Evolutionary conservation across 2,797 vertebrate genomes (phyloP), one percentile per base, ranked within the genome.

Genomic region (Pseudochirops corinnae): DNA sequence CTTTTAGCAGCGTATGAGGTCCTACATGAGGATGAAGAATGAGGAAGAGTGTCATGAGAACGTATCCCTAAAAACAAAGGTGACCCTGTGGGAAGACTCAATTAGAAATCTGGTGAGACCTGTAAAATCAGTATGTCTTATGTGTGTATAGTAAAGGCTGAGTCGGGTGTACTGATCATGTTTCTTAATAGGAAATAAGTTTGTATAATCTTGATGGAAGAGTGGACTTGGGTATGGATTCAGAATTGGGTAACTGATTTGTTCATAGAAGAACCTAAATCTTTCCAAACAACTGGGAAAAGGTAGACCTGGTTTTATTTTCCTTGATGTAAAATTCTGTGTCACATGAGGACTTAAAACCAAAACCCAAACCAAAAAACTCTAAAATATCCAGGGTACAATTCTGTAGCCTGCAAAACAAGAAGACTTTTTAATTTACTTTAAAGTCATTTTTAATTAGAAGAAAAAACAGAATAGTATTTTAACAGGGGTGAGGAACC

Each of bases 311-410:
- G 91, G 56, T 90, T 46, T 57, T 53, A 55, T 82, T 96, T 92
- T 58, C 91, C 96, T 94, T 94, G 93, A 94, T 94, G 24, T 94
- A 96, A 94, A 94, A 93, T 92, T 94, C 95, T 93, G 52, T 92
- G 50, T 92, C 74, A 91, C 67, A 90, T 53, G 92, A 92, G 53
- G 94, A 39, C 33, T 74, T 74, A 74, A 74, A 74, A n/a, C 60
- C 60, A 29, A 62, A 62, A n/a, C 60, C 60, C 3, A 39, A 39
- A 39, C n/a, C 67, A 46, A 82, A 82, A 46, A 82, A 82, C 21
- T 21, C n/a, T 82, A 24, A 46, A 82, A 82, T 82, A 82, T 16
- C 5, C n/a, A 39, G 24, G 67, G 18, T 82, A 10, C 18, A 24
- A 9, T 82, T 82, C 21, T 82, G n/a, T 82, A 82, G 67, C n/a